Conservation (phyloP, 2,797 vertebrate species). For the Monodelphis domestica region DNA sequence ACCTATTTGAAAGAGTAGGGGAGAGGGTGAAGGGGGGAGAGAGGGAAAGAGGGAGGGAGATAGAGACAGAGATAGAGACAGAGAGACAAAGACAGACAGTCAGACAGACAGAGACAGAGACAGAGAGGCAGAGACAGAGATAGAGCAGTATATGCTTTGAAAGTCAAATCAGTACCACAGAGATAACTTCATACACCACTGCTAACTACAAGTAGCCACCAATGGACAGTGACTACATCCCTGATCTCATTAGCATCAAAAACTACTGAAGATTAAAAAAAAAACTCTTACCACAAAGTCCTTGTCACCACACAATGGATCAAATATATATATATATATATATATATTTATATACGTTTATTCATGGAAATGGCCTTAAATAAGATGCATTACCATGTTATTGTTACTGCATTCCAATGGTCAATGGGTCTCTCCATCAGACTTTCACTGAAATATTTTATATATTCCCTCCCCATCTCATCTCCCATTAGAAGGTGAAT, state of each 20-base stretch:
- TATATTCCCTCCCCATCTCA: neutral
- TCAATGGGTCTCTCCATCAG: neutral
- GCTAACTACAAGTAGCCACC: neutral
- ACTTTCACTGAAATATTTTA: neutral
- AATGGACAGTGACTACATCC: neutral
- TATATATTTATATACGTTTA: too few species aligned
- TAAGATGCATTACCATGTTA: neutral
- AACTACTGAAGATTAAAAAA: neutral
- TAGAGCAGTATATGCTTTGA: neutral
- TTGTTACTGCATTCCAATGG: neutral
- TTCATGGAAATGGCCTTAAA: neutral
- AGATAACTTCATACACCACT: neutral
- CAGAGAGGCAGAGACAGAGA: neutral
- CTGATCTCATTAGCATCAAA: neutral
- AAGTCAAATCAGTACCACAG: neutral
- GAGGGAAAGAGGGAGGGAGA: too few species aligned
- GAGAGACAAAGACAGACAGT: too few species aligned
- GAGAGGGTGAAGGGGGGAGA: neutral
- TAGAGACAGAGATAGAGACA: too few species aligned
- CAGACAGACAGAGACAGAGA: too few species aligned
- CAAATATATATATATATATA: too few species aligned
- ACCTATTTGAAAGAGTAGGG: neutral
- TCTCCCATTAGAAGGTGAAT: neutral
- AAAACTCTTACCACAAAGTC: neutral
- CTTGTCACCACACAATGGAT: neutral